These are phyloP conservation scores for Sericinus montela DNA, from an alignment of 2,888 invertebrate genomes.

Conservation along the genomic window DNA sequence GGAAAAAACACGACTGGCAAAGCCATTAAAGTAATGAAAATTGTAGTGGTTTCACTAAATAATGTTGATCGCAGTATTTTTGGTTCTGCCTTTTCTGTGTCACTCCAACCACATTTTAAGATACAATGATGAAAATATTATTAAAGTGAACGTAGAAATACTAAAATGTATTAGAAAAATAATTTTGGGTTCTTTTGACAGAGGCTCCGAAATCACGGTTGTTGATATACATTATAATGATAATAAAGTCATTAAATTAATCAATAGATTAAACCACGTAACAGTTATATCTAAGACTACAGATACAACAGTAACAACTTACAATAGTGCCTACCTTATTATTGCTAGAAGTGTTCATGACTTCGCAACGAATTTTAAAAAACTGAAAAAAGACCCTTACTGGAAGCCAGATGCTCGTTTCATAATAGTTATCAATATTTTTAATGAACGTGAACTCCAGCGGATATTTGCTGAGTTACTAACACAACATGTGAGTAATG, in stretches of 20 bases:
- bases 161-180: conserved; percentile 4
- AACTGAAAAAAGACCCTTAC: not conserved
- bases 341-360: not conserved
- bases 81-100: not conserved
- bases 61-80: not conserved
- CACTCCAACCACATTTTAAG: too few relatives aligned
- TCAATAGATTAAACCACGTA: conserved; percentile 2
- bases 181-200: not conserved
- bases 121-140: too few relatives aligned
- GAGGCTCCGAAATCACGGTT: conserved; percentile 1
- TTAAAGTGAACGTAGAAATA: not conserved
- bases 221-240: not conserved
- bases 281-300: conserved; percentile 4
- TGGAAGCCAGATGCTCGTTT: conserved; percentile 12
- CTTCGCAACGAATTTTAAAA: not conserved
- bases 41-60: not conserved
- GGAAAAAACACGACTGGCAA: too few relatives aligned
- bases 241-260: not conserved
- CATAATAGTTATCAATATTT: not conserved
- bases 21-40: too few relatives aligned
- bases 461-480: not conserved
- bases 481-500: conserved; percentile 14
- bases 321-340: conserved; percentile 6
- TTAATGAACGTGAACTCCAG: not conserved
- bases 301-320: not conserved